Percentiles rank a stretch among this genome's conserved stretches.
Conservation (phyloP, 2,113 vertebrate genomes). For the Corythaixoides concolor region DNA sequence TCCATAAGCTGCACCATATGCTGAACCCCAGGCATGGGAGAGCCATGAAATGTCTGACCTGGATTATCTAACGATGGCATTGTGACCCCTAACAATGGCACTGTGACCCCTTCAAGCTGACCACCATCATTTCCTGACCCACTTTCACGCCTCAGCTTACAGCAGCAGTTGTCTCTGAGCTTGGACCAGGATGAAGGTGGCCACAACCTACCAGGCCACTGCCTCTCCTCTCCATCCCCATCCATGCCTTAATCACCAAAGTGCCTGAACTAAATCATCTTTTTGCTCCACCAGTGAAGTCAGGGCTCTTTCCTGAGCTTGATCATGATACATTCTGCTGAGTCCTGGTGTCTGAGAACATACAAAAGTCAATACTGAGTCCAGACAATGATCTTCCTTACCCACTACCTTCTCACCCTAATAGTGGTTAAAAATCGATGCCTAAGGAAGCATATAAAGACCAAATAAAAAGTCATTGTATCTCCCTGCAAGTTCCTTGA, state of each 20-base stretch:
- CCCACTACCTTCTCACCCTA: neutral
- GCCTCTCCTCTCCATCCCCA: neutral
- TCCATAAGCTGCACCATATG: fast-evolving
- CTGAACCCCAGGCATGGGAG: neutral
- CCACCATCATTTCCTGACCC: neutral
- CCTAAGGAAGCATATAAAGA: neutral
- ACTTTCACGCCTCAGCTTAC: neutral
- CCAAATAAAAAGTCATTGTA: neutral
- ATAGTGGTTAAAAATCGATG: neutral
- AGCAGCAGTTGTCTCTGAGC: neutral
- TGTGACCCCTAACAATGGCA: too few species aligned
- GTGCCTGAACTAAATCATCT: neutral
- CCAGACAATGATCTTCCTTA: neutral
- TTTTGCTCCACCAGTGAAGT: neutral
- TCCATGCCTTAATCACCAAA: neutral
- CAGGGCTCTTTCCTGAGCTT: neutral
- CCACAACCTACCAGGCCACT: neutral
- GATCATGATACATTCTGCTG: neutral
- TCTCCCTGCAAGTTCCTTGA: neutral
- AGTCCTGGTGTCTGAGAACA: neutral
- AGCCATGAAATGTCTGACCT: neutral
- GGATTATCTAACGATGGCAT: fast-evolving
- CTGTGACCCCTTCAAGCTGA: neutral
- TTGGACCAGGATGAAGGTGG: neutral
- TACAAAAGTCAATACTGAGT: neutral